Base-by-base conservation (phyloP, 2,797 vertebrate genomes). In the Kryptolebias ocellatus region DNA sequence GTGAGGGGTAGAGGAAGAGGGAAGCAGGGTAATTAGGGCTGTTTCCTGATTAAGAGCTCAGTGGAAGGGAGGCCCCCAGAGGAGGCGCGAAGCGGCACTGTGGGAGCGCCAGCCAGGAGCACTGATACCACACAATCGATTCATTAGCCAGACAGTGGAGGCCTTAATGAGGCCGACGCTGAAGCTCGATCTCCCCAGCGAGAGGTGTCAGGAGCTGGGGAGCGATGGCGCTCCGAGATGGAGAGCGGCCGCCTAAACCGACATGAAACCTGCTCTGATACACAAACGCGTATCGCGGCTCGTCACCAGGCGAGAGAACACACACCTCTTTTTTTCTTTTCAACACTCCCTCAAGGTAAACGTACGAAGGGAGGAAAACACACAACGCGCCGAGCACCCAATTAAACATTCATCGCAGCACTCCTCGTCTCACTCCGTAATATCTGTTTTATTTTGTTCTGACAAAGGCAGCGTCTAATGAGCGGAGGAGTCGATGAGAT, bases 41-140 rank as follows among this genome's bases (percentile, higher is more conserved):
- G 90, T 92, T 92, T 92, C 89, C 90, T 91, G 90, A 92, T 93
- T 90, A 91, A 93, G 90, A 87, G 89, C 90, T 92, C 90, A 90
- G 87, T 84, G 87, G 88, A 89, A 81, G 86, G 80, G 83, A 87
- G 83, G 84, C 74, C 83, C 87, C 87, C 79, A 83, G 85, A 90
- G 89, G 89, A 90, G 87, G 86, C 45, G 67, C 53, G 39, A 70
- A 83, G 77, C 75, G 8, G 84, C 87, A 72, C 90, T 80, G 84
- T 84, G 87, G 90, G 89, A 89, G 86, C 76, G 31, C 62, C 90
- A 90, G 85, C 85, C 83, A 89, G 91, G 77, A 91, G 91, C 91
- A 85, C 87, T 86, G 89, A 93, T 89, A 92, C 77, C 90, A 92
- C 89, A 92, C 93, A 90, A 93, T 93, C 93, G 88, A 93, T 94